Evolutionary conservation across 2,113 vertebrate species (phyloP), one percentile per base, ranked within the genome.

Genomic region (Aphyosemion australe): DNA sequence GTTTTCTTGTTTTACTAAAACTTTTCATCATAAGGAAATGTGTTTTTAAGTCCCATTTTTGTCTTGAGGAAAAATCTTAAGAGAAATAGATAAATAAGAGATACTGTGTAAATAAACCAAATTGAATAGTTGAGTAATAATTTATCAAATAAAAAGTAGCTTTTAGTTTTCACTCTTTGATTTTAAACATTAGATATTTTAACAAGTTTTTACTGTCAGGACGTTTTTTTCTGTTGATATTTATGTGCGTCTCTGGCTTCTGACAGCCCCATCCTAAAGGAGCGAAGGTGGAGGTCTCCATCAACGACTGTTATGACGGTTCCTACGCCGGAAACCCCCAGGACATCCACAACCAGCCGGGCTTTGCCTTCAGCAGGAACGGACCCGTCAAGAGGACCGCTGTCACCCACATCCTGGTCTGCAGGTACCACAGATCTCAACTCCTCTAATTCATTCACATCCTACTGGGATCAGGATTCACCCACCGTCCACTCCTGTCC

Each of bases 241-340:
- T 0, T 4, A 0, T 18, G 1, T 5, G 0, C 39, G 19, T 26
- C 41, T 47, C 13, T 8, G 62, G 0, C 65, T 1, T 41, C 14
- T 11, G 69, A 78, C 85, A 98, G 97, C 98, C 97, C 85, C 96
- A 98, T 66, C 94, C 96, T 1, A 99, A 98, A 94, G 97, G 97
- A 89, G 97, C 97, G 76, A 93, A 95, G 79, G 95, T 99, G 84
- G 97, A 99, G 20, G 97, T 99, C 26, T 99, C 97, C 20, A 96
- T 99, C 93, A 99, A 98, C 0, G 95, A 99, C 84, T 95, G 94
- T 73, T 98, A 98, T 0, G 97, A 98, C 42, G 97, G 97, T 49
- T 99, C 97, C 8, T 98, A 99, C 15, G 96, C 96, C 15, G 97
- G 97, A 50, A 99, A 99, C 85, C 97, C 97, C 26, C 97, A 99